phyloP scores from a whole-genome alignment of 1,140 invertebrate species.

The Homarus americanus region DNA sequence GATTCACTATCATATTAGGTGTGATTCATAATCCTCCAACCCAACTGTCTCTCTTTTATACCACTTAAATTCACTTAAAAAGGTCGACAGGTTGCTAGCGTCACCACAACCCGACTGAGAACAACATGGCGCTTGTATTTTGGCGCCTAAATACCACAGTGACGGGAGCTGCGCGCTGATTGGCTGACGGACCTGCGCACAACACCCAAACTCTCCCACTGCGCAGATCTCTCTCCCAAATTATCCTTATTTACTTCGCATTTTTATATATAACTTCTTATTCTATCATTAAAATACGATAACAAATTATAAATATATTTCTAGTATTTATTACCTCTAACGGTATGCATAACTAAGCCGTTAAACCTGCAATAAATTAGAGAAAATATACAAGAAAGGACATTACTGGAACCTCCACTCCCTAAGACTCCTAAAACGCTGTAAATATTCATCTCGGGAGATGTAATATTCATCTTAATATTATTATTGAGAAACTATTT shows the following conservation, averaged over 20 bases:
- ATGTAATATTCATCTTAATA: too few relatives aligned
- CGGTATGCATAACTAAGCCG: background rate
- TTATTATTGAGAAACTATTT: too few relatives aligned
- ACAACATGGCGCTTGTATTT: conserved; percentile 67
- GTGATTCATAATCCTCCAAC: conserved; percentile 7
- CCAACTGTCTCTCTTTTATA: background rate
- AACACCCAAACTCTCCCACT: background rate
- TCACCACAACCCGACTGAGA: conserved; percentile 22
- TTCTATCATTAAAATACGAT: background rate
- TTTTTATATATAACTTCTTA: background rate
- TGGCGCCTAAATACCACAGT: conserved; percentile 43
- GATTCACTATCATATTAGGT: conserved; percentile 45
- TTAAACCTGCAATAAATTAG: background rate
- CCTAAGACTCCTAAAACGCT: background rate
- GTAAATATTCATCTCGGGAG: conserved; percentile 4
- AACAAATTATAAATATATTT: background rate
- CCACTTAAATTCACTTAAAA: conserved; percentile 15
- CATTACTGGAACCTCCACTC: background rate
- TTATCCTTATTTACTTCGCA: background rate
- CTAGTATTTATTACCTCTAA: too few relatives aligned
- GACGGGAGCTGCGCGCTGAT: background rate
- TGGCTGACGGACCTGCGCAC: conserved; percentile 1
- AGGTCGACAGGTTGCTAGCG: background rate
- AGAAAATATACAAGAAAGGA: background rate
- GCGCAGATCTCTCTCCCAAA: background rate